Evolutionary conservation across 2,113 vertebrate species (phyloP), one percentile per base, ranked within the genome.

Genomic region (Oncorhynchus keta): DNA sequence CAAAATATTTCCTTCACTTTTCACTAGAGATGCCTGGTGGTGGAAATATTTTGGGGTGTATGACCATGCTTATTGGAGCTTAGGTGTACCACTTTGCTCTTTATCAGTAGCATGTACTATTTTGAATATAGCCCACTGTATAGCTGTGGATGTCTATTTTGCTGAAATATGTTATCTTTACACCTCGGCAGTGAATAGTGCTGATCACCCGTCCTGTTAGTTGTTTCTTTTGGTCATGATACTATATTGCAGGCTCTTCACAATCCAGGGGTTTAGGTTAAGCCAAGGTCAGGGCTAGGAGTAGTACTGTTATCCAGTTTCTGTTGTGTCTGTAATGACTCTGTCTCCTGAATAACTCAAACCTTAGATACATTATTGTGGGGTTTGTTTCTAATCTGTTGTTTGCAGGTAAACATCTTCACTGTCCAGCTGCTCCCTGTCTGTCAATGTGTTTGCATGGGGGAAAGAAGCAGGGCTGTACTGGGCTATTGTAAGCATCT

Each of bases 361-460:
- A 3, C 14, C 4, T 18, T 5, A 7, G 13, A 24, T n/a, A 8
- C 59, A 55, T 82, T 78, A 48, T 65, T 67, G 61, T 78, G 51
- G 16, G 51, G 51, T 55, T 55, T 55, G 70, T 70, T 83, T 51
- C 45, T 77, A 68, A 66, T 74, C 28, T 82, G 76, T 72, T 57
- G 49, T 72, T 55, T 72, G 49, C 49, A 55, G 51, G 8, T 57
- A 7, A 57, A 9, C 49, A 64, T 5, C 7, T 16, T 75, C 30
- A 35, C 3, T 62, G 9, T 32, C 64, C 20, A 9, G 16, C 48
- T n/a, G 16, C 20, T 62, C 12, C 11, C 3, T 22, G 59, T n/a
- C 62, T 90, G 80, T 83, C 20, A 70, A 81, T 87, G 39, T 75
- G 84, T 80, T 88, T 92, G 90, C 87, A 90, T 92, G 91, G 73